Percentiles rank a stretch among this genome's conserved stretches.
phyloP scores from a whole-genome alignment of 2,888 invertebrate species.

The Mechanitis messenoides region DNA sequence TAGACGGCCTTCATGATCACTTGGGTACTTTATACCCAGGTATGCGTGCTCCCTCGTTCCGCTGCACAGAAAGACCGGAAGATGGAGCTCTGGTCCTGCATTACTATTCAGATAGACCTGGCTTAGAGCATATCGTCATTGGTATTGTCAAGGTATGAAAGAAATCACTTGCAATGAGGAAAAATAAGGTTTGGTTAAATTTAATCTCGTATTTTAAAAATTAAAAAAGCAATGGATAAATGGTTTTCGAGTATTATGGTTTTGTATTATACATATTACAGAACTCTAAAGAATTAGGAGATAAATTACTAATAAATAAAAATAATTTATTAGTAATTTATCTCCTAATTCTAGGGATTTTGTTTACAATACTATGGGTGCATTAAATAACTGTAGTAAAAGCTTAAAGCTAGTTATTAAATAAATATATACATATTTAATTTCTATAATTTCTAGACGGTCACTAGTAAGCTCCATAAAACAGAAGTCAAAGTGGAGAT shows the following conservation, averaged over 20 bases:
- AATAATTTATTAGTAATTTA: too few species aligned
- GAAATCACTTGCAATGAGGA: neutral
- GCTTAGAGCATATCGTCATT: conserved; percentile 96
- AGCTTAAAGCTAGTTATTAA: neutral
- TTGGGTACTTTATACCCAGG: conserved; percentile 95
- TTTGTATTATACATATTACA: too few species aligned
- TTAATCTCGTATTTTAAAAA: too few species aligned
- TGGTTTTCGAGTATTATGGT: too few species aligned
- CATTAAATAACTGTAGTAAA: too few species aligned
- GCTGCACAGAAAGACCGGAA: conserved; percentile 92
- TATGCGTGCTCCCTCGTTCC: conserved; percentile 96
- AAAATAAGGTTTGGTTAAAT: too few species aligned
- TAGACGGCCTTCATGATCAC: conserved; percentile 97
- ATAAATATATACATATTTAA: neutral
- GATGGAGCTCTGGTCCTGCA: conserved; percentile 94
- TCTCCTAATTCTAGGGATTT: too few species aligned
- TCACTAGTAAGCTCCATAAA: conserved; percentile 93
- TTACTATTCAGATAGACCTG: conserved; percentile 96
- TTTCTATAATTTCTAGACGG: conserved; percentile 79
- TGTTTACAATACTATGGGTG: too few species aligned
- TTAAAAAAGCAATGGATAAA: too few species aligned
- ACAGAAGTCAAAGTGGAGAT: conserved; percentile 95
- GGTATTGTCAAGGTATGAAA: conserved; percentile 92
- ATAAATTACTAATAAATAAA: too few species aligned
- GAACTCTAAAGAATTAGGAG: too few species aligned